Base-by-base conservation (phyloP, 2,797 vertebrate species). In the Tenualosa ilisha region DNA sequence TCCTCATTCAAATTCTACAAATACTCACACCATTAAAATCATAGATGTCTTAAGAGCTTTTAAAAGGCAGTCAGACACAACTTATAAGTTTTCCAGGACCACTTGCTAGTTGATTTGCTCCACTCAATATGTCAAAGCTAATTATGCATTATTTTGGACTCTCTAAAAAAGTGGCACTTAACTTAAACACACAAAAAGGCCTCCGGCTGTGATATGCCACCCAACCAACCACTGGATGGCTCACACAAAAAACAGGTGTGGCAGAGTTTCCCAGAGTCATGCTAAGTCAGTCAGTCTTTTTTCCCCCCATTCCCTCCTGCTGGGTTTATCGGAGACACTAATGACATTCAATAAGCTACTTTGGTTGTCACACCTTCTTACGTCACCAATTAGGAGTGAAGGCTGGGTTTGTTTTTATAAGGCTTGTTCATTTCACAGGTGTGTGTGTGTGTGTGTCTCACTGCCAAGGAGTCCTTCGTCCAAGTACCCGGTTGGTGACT, bases 401-500 rank as follows among this genome's bases (percentile, higher is more conserved):
- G 37, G 40, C 72, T 20, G 6, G 31, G 72, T 46, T 79, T 79
- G 40, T 79, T 20, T 43, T 79, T 17, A 20, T 56, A 17, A 22
- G 15, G 40, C 17, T 43, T n/a, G 72, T 46, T 79, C 40, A 79
- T 79, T 79, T 79, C 26, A 13, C 53, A 49, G 53, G 49, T 72
- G 26, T 40, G 65, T 72, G 65, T 72, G 31, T 26, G 24, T 37
- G 0, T 40, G 65, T 15, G 12, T 54, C 40, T 84, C 51, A 83
- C n/a, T 50, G 87, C 63, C 22, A 88, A 43, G 85, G 84, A 0
- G 63, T 6, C 87, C 85, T 84, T 75, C 56, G 84, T 81, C 88
- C 87, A 83, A 90, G 59, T n/a, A 86, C 86, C 9, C 3, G 75
- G 40, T 86, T 90, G 31, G 88, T 88, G 63, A 89, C 56, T 82